Conservation (phyloP, 2,797 vertebrate species). For the Typhlichthys eigenmanni region DNA sequence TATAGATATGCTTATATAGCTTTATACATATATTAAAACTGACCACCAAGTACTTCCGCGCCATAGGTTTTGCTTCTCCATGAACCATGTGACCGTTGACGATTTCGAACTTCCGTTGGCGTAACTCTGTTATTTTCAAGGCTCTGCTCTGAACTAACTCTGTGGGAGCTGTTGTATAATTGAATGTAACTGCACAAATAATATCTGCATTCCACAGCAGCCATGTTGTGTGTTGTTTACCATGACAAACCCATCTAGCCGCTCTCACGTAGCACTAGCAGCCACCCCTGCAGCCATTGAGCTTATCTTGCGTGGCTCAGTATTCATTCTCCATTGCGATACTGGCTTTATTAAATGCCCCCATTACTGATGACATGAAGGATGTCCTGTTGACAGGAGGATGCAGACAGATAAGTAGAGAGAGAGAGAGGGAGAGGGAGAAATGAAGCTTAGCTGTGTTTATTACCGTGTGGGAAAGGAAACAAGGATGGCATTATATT, state of each 20-base stretch:
- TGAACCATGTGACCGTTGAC: too few relatives aligned
- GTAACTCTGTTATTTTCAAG: too few relatives aligned
- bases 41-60: too few relatives aligned
- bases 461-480: neutral
- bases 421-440: slow-evolving; percentile 17
- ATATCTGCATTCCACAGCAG: slow-evolving; percentile 11
- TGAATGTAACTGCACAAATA: too few relatives aligned
- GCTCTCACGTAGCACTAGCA: slow-evolving; percentile 6
- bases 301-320: slow-evolving; percentile 57
- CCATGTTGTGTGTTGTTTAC: neutral
- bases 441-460: neutral
- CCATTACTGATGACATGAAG: slow-evolving; percentile 62
- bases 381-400: slow-evolving; percentile 53
- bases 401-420: slow-evolving; percentile 57
- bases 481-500: too few relatives aligned
- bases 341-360: slow-evolving; percentile 69
- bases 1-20: too few relatives aligned
- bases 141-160: too few relatives aligned
- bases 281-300: slow-evolving; percentile 22
- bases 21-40: too few relatives aligned
- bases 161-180: too few relatives aligned
- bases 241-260: too few relatives aligned
- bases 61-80: too few relatives aligned
- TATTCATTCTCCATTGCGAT: slow-evolving; percentile 53
- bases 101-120: too few relatives aligned